phyloP scores from a whole-genome alignment of 2,888 invertebrate genomes.

The Drosophila mimica region DNA sequence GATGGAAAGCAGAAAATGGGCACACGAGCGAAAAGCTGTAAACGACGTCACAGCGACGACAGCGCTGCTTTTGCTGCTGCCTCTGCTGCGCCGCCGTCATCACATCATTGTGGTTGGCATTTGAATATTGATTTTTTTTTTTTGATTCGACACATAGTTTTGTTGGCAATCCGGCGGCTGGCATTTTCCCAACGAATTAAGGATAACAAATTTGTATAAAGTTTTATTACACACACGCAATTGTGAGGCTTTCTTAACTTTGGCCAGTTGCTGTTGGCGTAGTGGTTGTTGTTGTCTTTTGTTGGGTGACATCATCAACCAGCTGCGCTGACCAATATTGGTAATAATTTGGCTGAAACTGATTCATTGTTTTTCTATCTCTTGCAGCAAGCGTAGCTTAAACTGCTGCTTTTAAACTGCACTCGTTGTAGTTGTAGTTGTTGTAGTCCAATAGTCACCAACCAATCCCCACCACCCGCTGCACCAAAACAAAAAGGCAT shows the following conservation, averaged over 20 bases:
- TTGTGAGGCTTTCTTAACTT: slow-evolving; percentile 38
- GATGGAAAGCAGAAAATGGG: slow-evolving; percentile 21
- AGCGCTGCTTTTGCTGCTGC: slow-evolving; percentile 31
- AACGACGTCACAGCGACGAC: slow-evolving; percentile 52
- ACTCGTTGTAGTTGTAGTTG: slow-evolving; percentile 50
- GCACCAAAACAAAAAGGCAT: slow-evolving; percentile 2
- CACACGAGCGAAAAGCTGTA: slow-evolving; percentile 45
- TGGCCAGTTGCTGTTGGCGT: slow-evolving; percentile 47
- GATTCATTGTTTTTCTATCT: slow-evolving; percentile 31
- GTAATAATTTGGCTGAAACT: slow-evolving; percentile 31
- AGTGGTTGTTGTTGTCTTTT: slow-evolving; percentile 18
- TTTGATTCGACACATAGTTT: slow-evolving; percentile 7
- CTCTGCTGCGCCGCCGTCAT: slow-evolving; percentile 34
- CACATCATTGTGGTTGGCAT: slow-evolving; percentile 51
- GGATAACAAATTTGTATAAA: slow-evolving; percentile 26
- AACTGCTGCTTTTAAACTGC: slow-evolving; percentile 45
- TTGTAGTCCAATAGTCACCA: slow-evolving; percentile 20
- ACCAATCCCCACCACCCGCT: background rate
- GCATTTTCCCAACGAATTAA: slow-evolving; percentile 11
- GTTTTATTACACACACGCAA: slow-evolving; percentile 1
- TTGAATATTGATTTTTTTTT: slow-evolving; percentile 60
- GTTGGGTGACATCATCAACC: slow-evolving; percentile 73
- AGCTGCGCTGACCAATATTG: slow-evolving; percentile 58
- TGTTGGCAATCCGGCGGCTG: slow-evolving; percentile 15
- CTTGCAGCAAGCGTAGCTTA: slow-evolving; percentile 29